Evolutionary conservation across 2,113 vertebrate species (phyloP).

Genomic region (Murina feae): DNA sequence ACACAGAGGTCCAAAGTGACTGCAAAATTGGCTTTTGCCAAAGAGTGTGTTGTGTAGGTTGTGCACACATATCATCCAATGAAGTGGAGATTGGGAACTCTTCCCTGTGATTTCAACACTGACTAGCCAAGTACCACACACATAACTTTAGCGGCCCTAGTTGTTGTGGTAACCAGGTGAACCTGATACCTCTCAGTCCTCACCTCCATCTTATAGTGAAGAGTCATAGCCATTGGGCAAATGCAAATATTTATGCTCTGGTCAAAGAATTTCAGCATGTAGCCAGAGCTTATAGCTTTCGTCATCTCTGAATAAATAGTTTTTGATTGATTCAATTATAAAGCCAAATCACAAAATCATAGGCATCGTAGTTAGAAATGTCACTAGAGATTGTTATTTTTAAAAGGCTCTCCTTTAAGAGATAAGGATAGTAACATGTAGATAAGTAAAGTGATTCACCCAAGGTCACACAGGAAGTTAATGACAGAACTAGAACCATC

Average conservation of each 20-base stretch:
- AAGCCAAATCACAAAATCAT: neutral
- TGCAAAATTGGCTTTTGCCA: neutral
- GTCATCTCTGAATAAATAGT: neutral
- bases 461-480: slow-evolving; percentile 4
- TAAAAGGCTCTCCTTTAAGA: slow-evolving; percentile 16
- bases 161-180: neutral
- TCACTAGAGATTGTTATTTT: neutral
- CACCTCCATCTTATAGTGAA: neutral
- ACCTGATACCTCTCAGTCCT: neutral
- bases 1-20: neutral
- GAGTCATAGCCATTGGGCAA: neutral
- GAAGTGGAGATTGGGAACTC: neutral
- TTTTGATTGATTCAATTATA: slow-evolving; percentile 31
- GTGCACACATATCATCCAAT: neutral
- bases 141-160: neutral
- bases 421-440: slow-evolving; percentile 23
- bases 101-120: neutral
- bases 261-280: neutral
- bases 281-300: neutral
- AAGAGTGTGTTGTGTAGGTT: neutral
- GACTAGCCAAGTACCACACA: neutral
- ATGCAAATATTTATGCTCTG: slow-evolving; percentile 36
- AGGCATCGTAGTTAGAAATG: neutral
- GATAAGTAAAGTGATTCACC: neutral
- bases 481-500: neutral